Percentiles rank a stretch among this genome's conserved stretches.
Evolutionary conservation across 2,797 vertebrate genomes (phyloP).

Genomic region (Ficedula albicollis): DNA sequence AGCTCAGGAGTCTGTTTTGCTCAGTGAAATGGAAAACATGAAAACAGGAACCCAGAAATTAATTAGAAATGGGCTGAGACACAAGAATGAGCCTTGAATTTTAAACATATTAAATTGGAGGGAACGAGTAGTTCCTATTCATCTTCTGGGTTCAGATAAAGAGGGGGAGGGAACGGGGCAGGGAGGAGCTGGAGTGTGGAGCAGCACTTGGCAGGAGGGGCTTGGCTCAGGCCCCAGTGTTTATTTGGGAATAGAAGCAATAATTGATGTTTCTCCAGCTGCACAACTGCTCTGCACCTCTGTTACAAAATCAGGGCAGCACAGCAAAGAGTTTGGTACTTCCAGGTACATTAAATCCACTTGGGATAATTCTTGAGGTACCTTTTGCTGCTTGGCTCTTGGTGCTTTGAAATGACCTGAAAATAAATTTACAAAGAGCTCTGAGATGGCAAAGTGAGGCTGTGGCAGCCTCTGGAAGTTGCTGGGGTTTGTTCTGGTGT

Average conservation of each 20-base stretch:
- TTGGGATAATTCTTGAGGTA: rapidly evolving
- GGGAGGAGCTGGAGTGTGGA: background rate
- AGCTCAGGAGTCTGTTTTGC: background rate
- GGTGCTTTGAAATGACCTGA: background rate
- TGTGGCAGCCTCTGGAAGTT: background rate
- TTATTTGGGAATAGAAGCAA: background rate
- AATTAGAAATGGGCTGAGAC: conserved; percentile 18
- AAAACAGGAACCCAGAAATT: background rate
- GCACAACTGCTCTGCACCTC: background rate
- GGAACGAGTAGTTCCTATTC: background rate
- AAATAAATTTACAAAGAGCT: background rate
- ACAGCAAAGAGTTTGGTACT: background rate
- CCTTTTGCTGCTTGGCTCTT: background rate
- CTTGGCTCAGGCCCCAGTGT: background rate
- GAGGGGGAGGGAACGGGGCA: background rate
- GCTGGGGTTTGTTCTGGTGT: background rate
- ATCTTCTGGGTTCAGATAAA: background rate
- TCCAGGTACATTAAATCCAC: background rate
- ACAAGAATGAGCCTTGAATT: conserved; percentile 34
- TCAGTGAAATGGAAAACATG: conserved; percentile 27
- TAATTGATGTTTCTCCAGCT: background rate
- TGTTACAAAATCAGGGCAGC: background rate
- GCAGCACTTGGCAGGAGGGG: background rate
- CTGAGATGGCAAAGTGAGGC: background rate
- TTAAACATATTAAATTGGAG: background rate